phyloP scores from a whole-genome alignment of 2,888 invertebrate genomes.

The Arctia plantaginis region DNA sequence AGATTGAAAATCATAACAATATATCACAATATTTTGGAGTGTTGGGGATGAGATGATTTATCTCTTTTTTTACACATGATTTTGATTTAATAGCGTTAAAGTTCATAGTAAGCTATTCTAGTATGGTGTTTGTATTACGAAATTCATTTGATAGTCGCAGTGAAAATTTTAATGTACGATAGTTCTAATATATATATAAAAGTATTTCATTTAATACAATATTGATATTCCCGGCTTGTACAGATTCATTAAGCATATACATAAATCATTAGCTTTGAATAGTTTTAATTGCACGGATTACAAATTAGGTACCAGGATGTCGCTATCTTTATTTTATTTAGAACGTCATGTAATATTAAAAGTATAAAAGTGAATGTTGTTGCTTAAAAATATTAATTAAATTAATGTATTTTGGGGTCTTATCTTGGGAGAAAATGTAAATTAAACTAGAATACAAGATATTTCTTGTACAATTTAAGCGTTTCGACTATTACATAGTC shows the following conservation, averaged over 20 bases:
- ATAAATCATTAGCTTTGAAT: slow-evolving; percentile 14
- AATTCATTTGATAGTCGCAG: slow-evolving; percentile 22
- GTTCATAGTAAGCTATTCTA: slow-evolving; percentile 11
- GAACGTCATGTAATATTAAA: slow-evolving; percentile 5
- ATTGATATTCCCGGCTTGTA: slow-evolving; percentile 23
- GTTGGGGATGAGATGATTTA: neutral
- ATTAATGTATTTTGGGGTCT: slow-evolving; percentile 11
- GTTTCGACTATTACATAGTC: slow-evolving; percentile 26
- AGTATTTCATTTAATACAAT: slow-evolving; percentile 25
- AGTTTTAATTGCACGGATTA: slow-evolving; percentile 22
- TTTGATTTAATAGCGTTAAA: slow-evolving; percentile 15
- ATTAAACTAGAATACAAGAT: slow-evolving; percentile 19
- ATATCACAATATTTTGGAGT: neutral
- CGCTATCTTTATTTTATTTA: neutral
- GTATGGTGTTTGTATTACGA: slow-evolving; percentile 5
- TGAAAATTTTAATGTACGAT: slow-evolving; percentile 19
- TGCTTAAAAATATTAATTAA: slow-evolving; percentile 17
- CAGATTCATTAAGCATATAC: slow-evolving; percentile 11
- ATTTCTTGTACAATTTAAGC: slow-evolving; percentile 14
- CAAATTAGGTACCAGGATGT: slow-evolving; percentile 9
- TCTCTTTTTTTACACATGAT: slow-evolving; percentile 21
- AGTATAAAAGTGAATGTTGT: slow-evolving; percentile 14
- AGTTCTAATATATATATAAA: slow-evolving; percentile 20
- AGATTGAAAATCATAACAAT: slow-evolving; percentile 5
- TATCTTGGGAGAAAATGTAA: slow-evolving; percentile 9